Evolutionary conservation across 2,113 vertebrate species (phyloP).

Genomic region (Alectura lathami): DNA sequence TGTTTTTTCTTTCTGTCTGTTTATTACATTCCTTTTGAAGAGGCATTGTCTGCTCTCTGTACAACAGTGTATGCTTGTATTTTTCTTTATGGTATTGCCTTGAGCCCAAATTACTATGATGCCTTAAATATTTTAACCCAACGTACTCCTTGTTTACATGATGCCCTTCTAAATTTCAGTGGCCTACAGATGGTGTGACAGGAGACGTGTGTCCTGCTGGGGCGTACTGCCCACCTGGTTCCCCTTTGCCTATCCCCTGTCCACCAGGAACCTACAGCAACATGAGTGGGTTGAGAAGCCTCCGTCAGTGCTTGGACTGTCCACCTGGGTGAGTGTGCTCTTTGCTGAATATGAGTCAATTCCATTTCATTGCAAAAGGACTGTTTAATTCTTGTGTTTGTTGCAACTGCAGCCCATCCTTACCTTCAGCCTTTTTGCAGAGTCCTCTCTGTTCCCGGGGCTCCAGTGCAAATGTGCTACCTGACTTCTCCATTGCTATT

Average conservation of each 20-base stretch:
- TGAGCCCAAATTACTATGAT: not conserved
- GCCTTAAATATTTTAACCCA: not conserved
- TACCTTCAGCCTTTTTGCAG: not conserved
- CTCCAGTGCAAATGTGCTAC: not conserved
- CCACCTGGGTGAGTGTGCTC: constrained; percentile 80
- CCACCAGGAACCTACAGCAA: constrained; percentile 87
- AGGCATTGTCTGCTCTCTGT: not conserved
- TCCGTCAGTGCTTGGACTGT: constrained; percentile 80
- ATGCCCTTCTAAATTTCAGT: constrained; percentile 50
- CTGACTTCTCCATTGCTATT: not conserved
- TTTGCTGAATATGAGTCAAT: rapidly evolving
- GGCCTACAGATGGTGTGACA: constrained; percentile 79
- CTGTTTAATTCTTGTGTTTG: not conserved
- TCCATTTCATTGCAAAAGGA: not conserved
- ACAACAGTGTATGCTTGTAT: rapidly evolving
- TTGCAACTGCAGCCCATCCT: not conserved
- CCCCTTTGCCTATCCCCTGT: constrained; percentile 78
- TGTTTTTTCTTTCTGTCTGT: not conserved
- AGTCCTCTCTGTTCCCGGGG: not conserved
- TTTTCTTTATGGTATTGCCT: not conserved
- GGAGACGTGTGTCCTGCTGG: constrained; percentile 84
- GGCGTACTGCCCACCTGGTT: constrained; percentile 81
- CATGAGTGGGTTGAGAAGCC: constrained; percentile 72
- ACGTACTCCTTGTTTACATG: not conserved
- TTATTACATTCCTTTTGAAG: not conserved